phyloP scores from a whole-genome alignment of 2,113 vertebrate genomes.

The Tachysurus vachellii region DNA sequence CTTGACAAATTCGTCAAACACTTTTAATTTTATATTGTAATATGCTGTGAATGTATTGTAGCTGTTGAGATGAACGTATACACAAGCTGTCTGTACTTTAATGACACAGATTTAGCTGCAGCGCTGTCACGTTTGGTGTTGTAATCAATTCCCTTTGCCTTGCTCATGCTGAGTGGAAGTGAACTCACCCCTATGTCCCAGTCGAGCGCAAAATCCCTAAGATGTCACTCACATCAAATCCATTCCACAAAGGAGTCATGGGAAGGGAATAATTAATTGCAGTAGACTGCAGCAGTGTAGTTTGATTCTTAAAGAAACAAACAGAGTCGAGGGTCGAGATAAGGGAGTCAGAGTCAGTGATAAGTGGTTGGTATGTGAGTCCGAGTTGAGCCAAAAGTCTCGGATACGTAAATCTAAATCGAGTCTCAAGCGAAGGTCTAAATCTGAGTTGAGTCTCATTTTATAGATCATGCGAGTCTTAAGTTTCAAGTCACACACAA shows the following conservation, averaged over 20 bases:
- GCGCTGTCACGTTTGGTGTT: not conserved
- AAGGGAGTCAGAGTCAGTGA: not conserved
- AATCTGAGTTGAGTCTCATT: not conserved
- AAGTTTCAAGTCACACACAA: not conserved
- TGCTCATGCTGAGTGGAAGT: constrained; percentile 5
- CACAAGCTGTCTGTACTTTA: not conserved
- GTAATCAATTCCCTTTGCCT: not conserved
- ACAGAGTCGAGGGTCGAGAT: not conserved
- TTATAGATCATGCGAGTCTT: not conserved
- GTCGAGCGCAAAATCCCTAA: not conserved
- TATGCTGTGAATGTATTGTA: not conserved
- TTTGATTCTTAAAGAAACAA: constrained; percentile 1
- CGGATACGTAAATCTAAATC: not conserved
- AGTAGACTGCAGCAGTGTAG: not conserved
- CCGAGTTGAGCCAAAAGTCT: not conserved
- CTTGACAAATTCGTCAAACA: constrained; percentile 16
- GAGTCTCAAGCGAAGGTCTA: not conserved
- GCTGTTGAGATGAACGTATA: not conserved
- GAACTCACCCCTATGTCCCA: not conserved
- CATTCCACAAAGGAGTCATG: not conserved
- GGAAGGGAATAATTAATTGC: constrained; percentile 9
- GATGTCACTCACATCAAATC: not conserved
- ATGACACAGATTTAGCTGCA: not conserved
- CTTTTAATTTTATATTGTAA: not conserved
- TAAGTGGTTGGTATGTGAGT: not conserved